Evolutionary conservation across 2,888 invertebrate genomes (phyloP).

Genomic region (Cremastinae sp.): DNA sequence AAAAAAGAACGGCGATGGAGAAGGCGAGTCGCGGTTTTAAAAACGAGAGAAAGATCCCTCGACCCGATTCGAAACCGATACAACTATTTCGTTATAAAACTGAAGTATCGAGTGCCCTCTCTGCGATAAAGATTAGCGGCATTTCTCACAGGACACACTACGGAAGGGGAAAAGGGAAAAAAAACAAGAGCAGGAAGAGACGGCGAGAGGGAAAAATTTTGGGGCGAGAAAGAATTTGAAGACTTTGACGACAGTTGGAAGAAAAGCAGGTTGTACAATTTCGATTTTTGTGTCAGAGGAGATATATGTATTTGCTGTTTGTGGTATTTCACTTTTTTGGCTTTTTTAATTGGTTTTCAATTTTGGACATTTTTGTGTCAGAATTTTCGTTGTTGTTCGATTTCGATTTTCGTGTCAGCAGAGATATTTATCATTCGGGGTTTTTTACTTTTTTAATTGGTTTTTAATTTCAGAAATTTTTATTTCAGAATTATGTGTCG

Average conservation of each 20-base stretch:
- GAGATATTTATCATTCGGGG: no score
- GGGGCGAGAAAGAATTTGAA: constrained; percentile 17
- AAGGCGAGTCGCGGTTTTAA: constrained; percentile 6
- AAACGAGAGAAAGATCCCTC: constrained; percentile 33
- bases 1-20: constrained; percentile 3
- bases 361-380: no score
- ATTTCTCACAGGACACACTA: constrained; percentile 49
- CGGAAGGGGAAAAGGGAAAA: constrained; percentile 16
- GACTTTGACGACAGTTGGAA: constrained; percentile 56
- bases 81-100: constrained; percentile 18
- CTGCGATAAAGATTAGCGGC: constrained; percentile 37
- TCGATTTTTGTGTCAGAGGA: neutral
- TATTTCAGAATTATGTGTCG: no score
- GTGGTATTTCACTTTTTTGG: no score
- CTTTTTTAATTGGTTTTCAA: no score
- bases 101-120: constrained; percentile 12
- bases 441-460: no score
- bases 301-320: constrained; percentile 23
- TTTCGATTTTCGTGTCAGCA: neutral
- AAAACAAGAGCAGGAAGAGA: constrained; percentile 34
- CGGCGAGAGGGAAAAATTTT: constrained; percentile 19
- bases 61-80: constrained; percentile 53
- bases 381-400: no score
- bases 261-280: constrained; percentile 52
- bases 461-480: no score